These are phyloP conservation scores for Madoqua kirkii DNA, from an alignment of 2,113 vertebrate genomes.

Conservation along the genomic window DNA sequence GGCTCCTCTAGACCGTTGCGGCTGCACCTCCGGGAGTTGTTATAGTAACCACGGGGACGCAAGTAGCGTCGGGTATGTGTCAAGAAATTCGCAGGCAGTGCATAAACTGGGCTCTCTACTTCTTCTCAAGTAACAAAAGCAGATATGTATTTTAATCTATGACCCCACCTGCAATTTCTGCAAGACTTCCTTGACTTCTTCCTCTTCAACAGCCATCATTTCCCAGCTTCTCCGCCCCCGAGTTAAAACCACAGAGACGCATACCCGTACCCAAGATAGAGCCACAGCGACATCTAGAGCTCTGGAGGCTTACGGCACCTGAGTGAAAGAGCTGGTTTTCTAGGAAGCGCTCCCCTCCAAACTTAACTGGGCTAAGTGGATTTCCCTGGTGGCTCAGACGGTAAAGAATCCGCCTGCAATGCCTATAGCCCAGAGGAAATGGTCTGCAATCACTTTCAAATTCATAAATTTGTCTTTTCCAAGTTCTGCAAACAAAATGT, in stretches of 20 bases:
- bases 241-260: slow-evolving; percentile 32
- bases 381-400: background rate
- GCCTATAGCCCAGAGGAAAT: background rate
- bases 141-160: background rate
- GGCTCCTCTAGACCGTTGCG: rapidly evolving
- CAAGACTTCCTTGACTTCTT: slow-evolving; percentile 43
- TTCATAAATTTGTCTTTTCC: slow-evolving; percentile 16
- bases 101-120: background rate
- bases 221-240: slow-evolving; percentile 46
- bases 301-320: slow-evolving; percentile 58
- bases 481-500: background rate
- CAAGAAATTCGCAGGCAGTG: background rate
- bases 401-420: background rate
- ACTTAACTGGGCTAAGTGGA: background rate
- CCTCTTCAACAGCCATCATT: slow-evolving; percentile 77
- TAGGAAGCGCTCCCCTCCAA: background rate
- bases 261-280: background rate
- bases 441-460: background rate
- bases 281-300: slow-evolving; percentile 64
- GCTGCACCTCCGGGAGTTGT: slow-evolving; percentile 10
- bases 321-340: background rate
- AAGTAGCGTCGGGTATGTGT: background rate
- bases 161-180: slow-evolving; percentile 71
- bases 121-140: background rate
- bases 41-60: slow-evolving; percentile 21